These are phyloP conservation scores for Tachysurus vachellii DNA, from an alignment of 2,113 vertebrate genomes.

Conservation along the genomic window DNA sequence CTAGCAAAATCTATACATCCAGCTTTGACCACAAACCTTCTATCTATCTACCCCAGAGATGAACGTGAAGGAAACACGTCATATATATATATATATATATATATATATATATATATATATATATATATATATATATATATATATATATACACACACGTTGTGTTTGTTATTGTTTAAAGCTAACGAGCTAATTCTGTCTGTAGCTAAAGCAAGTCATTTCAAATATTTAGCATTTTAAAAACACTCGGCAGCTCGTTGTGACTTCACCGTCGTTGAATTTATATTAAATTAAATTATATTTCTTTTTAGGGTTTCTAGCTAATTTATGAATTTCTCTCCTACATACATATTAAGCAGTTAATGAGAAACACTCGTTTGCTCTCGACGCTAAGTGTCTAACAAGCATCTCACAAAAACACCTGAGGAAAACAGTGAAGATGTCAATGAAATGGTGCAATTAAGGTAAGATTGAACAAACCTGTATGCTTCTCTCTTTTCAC, in stretches of 20 bases:
- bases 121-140: no score
- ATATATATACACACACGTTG: background rate
- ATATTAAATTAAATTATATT: no score
- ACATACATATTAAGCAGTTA: background rate
- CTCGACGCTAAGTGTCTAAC: background rate
- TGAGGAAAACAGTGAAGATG: background rate
- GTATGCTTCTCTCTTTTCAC: slow-evolving; percentile 42
- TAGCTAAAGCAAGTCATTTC: background rate
- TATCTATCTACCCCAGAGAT: background rate
- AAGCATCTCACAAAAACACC: background rate
- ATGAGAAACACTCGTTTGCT: background rate
- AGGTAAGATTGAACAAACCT: slow-evolving; percentile 63
- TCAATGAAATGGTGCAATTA: background rate
- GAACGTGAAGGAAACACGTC: no score
- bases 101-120: no score
- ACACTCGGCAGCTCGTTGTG: no score
- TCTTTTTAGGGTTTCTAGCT: background rate
- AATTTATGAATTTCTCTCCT: background rate
- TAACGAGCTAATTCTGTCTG: background rate
- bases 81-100: no score
- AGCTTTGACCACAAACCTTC: background rate
- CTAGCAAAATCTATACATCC: background rate
- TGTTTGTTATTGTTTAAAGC: slow-evolving; percentile 2
- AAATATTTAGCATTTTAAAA: background rate
- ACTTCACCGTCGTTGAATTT: background rate